phyloP scores from a whole-genome alignment of 35 echinoderm and acorn worm genomes.

The Strongylocentrotus purpuratus region DNA sequence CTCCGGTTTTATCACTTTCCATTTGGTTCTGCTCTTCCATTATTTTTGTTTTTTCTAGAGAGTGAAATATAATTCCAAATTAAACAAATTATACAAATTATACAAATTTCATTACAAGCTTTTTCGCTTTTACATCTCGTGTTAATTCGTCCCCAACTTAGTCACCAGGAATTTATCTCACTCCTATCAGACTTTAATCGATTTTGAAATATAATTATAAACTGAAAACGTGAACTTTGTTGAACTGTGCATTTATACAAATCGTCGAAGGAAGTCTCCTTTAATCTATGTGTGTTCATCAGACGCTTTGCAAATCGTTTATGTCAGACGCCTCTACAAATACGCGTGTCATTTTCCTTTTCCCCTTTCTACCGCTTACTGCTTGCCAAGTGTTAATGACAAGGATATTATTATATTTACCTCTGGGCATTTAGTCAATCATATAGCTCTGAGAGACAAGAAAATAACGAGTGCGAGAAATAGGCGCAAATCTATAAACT shows the following conservation, averaged over 20 bases:
- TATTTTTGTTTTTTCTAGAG: not conserved
- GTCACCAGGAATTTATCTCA: not conserved
- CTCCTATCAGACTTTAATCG: not conserved
- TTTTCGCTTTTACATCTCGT: not conserved
- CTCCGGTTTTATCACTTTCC: not conserved
- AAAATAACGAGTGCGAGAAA: conserved; percentile 13
- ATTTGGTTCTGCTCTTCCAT: not conserved
- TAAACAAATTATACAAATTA: not conserved
- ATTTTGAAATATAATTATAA: conserved; percentile 6
- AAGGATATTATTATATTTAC: conserved; percentile 31
- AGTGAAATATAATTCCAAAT: too few species aligned
- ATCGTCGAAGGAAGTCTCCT: not conserved
- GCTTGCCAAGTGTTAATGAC: conserved; percentile 1
- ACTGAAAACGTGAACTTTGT: not conserved
- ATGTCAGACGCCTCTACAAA: conserved; percentile 9
- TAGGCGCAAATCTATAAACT: conserved; percentile 33
- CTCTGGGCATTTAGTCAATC: conserved; percentile 25
- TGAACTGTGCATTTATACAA: not conserved
- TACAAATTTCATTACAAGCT: not conserved
- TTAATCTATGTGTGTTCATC: not conserved
- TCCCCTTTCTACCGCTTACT: not conserved
- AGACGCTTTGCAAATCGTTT: not conserved
- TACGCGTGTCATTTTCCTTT: not conserved
- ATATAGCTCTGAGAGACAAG: not conserved
- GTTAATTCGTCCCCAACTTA: not conserved